Evolutionary conservation across 2,797 vertebrate species (phyloP).

Genomic region (Melanotaenia pygmaea): DNA sequence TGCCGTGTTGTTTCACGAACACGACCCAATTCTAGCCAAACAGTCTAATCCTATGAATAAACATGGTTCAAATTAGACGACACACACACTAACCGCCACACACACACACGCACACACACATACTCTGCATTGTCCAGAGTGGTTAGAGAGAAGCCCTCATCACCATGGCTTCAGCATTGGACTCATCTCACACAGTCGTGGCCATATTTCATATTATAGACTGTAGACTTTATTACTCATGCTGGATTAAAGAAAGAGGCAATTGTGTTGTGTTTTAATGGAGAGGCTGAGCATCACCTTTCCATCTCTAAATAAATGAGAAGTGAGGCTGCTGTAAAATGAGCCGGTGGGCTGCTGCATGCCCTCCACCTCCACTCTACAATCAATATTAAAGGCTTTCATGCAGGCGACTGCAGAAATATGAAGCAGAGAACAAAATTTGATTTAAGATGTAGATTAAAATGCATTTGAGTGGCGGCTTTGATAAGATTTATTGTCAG

Average conservation of each 20-base stretch:
- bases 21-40: slow-evolving; percentile 67
- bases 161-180: neutral
- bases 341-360: slow-evolving; percentile 32
- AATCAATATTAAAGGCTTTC: slow-evolving; percentile 49
- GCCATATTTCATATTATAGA: slow-evolving; percentile 45
- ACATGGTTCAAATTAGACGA: slow-evolving; percentile 61
- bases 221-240: slow-evolving; percentile 44
- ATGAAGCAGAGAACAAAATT: slow-evolving; percentile 12
- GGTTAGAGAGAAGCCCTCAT: slow-evolving; percentile 39
- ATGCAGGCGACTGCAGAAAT: slow-evolving; percentile 37
- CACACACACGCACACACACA: neutral
- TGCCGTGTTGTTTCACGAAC: slow-evolving; percentile 57
- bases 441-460: slow-evolving; percentile 55
- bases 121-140: slow-evolving; percentile 12
- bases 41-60: slow-evolving; percentile 70
- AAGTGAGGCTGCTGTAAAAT: slow-evolving; percentile 26
- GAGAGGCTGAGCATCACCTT: slow-evolving; percentile 50
- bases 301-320: slow-evolving; percentile 52
- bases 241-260: slow-evolving; percentile 42
- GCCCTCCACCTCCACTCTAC: slow-evolving; percentile 28
- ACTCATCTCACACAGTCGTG: slow-evolving; percentile 51
- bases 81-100: slow-evolving; percentile 16
- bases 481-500: slow-evolving; percentile 28
- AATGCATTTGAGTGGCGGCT: slow-evolving; percentile 45
- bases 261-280: slow-evolving; percentile 45